phyloP scores from a whole-genome alignment of 2,113 vertebrate species.

The Daubentonia madagascariensis region DNA sequence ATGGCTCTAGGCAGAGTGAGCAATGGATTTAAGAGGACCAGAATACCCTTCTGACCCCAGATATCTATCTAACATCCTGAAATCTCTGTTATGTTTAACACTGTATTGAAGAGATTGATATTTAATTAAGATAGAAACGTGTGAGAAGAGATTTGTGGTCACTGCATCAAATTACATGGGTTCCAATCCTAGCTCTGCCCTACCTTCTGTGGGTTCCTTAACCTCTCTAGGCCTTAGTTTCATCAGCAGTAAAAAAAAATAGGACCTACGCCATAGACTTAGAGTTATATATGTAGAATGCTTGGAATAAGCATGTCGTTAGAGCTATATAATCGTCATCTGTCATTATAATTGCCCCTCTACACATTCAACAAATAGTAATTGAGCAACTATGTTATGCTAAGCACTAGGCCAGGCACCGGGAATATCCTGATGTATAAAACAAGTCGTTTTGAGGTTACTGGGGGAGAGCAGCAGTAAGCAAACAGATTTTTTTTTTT shows the following conservation, averaged over 20 bases:
- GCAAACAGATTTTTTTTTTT: neutral
- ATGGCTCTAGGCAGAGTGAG: neutral
- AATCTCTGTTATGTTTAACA: neutral
- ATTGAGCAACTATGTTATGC: neutral
- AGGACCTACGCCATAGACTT: neutral
- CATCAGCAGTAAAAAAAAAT: neutral
- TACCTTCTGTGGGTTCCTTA: neutral
- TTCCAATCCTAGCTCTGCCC: fast-evolving
- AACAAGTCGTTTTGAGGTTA: neutral
- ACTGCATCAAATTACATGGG: neutral
- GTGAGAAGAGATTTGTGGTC: neutral
- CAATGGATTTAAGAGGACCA: neutral
- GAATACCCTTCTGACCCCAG: neutral
- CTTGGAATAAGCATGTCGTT: neutral
- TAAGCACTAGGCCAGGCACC: neutral
- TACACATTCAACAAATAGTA: neutral
- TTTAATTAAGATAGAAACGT: neutral
- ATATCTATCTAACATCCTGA: neutral
- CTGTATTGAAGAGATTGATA: neutral
- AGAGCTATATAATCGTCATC: too few relatives aligned
- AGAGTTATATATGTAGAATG: neutral
- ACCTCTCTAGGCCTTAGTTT: neutral
- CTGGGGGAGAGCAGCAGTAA: neutral
- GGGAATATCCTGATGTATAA: neutral
- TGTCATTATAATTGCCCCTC: neutral